A percentile compares a stretch with the other conserved stretches of the same genome.
phyloP scores from a whole-genome alignment of 30 jellyfish, hydroid and myxozoan species.

The Chironex yamaguchii region DNA sequence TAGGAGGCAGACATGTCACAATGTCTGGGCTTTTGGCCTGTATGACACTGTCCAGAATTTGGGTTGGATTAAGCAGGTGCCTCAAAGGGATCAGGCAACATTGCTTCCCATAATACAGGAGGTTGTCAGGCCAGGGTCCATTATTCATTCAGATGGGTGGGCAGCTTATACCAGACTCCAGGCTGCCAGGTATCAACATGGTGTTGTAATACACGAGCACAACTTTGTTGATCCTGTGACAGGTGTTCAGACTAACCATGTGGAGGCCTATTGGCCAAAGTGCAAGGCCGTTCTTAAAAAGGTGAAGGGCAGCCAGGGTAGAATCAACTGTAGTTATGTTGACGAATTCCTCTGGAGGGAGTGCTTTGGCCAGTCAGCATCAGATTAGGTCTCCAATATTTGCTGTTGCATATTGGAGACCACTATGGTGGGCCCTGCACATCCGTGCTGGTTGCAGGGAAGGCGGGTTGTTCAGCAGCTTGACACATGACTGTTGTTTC shows the following conservation, averaged over 20 bases:
- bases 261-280: constrained; percentile 51
- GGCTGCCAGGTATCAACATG: constrained; percentile 15
- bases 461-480: no score
- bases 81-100: constrained; percentile 2
- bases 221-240: constrained; percentile 44
- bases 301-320: constrained; percentile 2
- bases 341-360: constrained; percentile 28
- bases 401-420: no score
- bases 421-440: no score
- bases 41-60: constrained; percentile 12
- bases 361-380: no score
- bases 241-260: constrained; percentile 54
- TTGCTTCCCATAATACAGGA: not conserved
- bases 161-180: constrained; percentile 11
- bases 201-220: constrained; percentile 2
- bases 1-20: not conserved
- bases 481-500: no score
- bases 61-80: constrained; percentile 11
- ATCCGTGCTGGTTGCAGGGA: no score
- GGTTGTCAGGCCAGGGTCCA: constrained; percentile 4
- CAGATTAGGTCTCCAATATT: no score
- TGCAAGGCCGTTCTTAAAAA: not conserved
- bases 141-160: constrained; percentile 31
- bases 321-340: not conserved
- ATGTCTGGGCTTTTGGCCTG: constrained; percentile 52